Evolutionary conservation across 2,888 invertebrate species (phyloP).

Genomic region (Scaeva pyrastri): DNA sequence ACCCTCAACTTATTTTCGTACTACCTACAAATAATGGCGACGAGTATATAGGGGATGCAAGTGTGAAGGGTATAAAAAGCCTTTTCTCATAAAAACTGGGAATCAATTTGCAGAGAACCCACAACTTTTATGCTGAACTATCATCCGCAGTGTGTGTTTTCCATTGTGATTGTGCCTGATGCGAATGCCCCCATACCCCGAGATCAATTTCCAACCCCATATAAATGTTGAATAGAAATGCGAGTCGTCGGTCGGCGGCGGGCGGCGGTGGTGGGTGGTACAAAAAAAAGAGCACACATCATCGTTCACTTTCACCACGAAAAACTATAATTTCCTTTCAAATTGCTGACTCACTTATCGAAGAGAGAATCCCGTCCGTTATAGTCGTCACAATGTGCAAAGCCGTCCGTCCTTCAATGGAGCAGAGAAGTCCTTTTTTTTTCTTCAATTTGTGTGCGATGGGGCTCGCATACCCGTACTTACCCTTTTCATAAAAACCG

Average conservation of each 20-base stretch:
- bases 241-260: no score
- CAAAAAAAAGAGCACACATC: slow-evolving; percentile 37
- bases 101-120: slow-evolving; percentile 69
- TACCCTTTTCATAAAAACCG: slow-evolving; percentile 39
- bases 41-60: no score
- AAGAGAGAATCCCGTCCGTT: neutral
- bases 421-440: slow-evolving; percentile 9
- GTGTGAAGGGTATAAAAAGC: neutral
- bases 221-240: neutral
- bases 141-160: slow-evolving; percentile 27
- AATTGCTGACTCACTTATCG: slow-evolving; percentile 72
- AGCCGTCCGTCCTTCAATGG: slow-evolving; percentile 27
- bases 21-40: no score
- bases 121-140: slow-evolving; percentile 72
- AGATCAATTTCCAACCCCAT: neutral
- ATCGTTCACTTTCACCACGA: slow-evolving; percentile 65
- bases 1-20: neutral
- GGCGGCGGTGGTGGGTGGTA: no score
- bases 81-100: slow-evolving; percentile 48
- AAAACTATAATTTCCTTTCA: slow-evolving; percentile 73
- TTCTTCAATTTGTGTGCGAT: neutral
- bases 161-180: slow-evolving; percentile 40
- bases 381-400: slow-evolving; percentile 26
- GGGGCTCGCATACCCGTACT: neutral
- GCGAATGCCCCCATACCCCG: no score